Percentiles rank a stretch among this genome's conserved stretches.
Conservation (phyloP, 2,888 invertebrate genomes). For the Zaprionus bogoriensis region DNA sequence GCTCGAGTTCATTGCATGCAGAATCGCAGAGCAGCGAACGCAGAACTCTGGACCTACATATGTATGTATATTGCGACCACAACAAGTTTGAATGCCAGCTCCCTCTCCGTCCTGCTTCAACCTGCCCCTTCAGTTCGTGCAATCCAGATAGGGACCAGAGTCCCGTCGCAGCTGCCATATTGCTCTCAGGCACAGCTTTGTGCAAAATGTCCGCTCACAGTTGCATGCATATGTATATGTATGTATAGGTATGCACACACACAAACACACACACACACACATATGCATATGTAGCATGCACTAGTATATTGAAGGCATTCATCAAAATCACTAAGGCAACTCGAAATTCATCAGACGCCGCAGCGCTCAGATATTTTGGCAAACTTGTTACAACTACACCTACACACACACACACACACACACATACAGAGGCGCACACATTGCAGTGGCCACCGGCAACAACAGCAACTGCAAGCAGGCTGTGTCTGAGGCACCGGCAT, state of each 20-base stretch:
- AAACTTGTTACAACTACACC: conserved; percentile 59
- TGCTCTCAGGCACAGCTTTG: conserved; percentile 49
- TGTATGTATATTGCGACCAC: conserved; percentile 52
- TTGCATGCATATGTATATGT: conserved; percentile 7
- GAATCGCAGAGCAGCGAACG: neutral
- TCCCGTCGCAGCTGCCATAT: conserved; percentile 53
- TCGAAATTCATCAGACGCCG: conserved; percentile 59
- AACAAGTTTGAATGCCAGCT: conserved; percentile 63
- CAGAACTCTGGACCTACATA: too few species aligned
- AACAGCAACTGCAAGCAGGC: conserved; percentile 21
- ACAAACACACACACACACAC: too few species aligned
- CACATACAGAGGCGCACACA: too few species aligned
- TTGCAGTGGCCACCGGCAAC: conserved; percentile 26
- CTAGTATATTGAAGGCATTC: conserved; percentile 69
- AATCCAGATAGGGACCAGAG: conserved; percentile 20
- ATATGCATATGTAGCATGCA: conserved; percentile 4
- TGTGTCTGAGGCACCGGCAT: conserved; percentile 42
- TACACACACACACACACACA: too few species aligned
- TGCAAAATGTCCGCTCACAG: conserved; percentile 28
- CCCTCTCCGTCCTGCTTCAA: too few species aligned
- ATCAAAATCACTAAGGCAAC: conserved; percentile 74
- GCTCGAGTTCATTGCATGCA: conserved; percentile 17
- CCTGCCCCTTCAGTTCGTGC: conserved; percentile 2
- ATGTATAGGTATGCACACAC: conserved; percentile 5
- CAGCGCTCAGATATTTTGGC: conserved; percentile 58